Conservation (phyloP, 2,113 vertebrate genomes). For the Microcebus griseorufus region DNA sequence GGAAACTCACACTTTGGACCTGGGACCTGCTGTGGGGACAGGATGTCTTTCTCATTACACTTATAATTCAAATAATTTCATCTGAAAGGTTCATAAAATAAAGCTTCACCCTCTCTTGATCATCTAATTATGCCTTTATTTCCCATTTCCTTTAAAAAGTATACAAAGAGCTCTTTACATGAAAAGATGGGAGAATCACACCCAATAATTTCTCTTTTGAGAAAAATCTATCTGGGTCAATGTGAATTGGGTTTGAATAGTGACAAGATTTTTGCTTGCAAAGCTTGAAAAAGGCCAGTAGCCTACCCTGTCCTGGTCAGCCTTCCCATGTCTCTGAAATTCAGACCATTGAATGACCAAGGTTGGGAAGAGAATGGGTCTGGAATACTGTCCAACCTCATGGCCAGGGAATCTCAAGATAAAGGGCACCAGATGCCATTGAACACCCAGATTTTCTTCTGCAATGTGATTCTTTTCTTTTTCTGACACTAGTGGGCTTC, state of each 20-base stretch:
- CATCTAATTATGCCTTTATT: neutral
- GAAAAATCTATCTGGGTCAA: constrained; percentile 1
- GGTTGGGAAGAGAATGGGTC: neutral
- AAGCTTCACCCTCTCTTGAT: neutral
- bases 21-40: neutral
- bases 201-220: neutral
- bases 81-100: neutral
- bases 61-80: neutral
- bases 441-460: neutral
- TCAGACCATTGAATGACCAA: neutral
- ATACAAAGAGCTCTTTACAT: neutral
- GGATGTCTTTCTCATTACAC: neutral
- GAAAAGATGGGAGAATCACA: neutral
- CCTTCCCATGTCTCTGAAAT: neutral
- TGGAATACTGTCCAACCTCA: neutral
- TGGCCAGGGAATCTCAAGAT: neutral
- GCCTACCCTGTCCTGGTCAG: neutral
- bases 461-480: neutral
- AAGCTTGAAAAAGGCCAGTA: neutral
- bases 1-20: neutral
- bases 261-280: neutral
- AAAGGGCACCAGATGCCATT: neutral
- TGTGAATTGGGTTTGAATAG: neutral
- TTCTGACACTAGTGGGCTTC: neutral
- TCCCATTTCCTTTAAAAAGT: constrained; percentile 16